Evolutionary conservation across 1,140 invertebrate species (phyloP), one percentile per base, ranked within the genome.

Genomic region (Bombus soroeensis): DNA sequence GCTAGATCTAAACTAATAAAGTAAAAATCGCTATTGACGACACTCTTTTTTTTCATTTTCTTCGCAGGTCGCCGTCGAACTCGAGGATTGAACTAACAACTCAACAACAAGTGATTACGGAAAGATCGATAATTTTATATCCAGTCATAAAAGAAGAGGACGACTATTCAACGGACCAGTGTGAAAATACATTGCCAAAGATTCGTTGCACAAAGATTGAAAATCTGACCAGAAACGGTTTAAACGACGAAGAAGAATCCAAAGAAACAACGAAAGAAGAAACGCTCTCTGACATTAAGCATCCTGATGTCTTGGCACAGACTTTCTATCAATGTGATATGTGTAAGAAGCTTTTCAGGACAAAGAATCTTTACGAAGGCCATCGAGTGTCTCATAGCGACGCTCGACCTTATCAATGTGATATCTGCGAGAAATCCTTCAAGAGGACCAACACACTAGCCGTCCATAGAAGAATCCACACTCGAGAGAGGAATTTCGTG

Each of bases 351-450:
- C 89, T 89, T 28, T 95, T 96, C 80, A 85, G 89, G 47, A 92
- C 94, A 8, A 96, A 96, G 85, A 95, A 95, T 86, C 94, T 96
- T 1, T 95, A 96, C 87, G 95, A 96, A 9, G 93, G 94, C 13
- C 95, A 96, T 43, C 88, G 94, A 39, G 92, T 95, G 12, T 75
- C 95, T 18, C 96, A 96, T 91, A 93, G 92, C 32, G 93, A 94
- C 6, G 93, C 91, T 0, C 94, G 95, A 4, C 96, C 96, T 0
- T 95, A 95, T 89, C 84, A 93, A 9, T 96, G 96, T 89, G 88
- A 94, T 2, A 85, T 94, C 13, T 96, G 96, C 91, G 79, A 88
- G 12, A 95, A 95, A 57, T 86, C 91, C 1, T 96, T 96, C 91
- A 95, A 96, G 6, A 93, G 95, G 3, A 93, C 88, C 4, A 93